phyloP scores from a whole-genome alignment of 2,113 vertebrate species.

The Chrysemys picta region DNA sequence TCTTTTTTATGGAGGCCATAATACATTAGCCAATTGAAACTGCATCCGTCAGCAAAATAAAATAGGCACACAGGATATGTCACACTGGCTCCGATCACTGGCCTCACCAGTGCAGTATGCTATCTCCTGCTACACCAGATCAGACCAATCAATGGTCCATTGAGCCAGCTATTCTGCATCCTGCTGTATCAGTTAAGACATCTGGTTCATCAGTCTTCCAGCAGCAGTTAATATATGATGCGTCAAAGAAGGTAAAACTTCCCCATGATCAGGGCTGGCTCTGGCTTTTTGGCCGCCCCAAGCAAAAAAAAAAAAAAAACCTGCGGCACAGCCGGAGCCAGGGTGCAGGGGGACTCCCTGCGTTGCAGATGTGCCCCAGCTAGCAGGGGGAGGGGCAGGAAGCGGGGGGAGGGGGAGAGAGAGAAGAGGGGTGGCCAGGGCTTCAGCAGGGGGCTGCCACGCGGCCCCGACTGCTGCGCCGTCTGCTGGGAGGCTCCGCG shows the following conservation, averaged over 20 bases:
- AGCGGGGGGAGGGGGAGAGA: too few species aligned
- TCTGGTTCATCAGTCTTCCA: neutral
- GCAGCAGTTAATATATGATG: too few species aligned
- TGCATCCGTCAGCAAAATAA: neutral
- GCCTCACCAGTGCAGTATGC: neutral
- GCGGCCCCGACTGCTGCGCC: too few species aligned
- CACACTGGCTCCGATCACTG: neutral
- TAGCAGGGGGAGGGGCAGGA: too few species aligned
- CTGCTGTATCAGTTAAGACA: neutral
- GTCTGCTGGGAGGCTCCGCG: too few species aligned
- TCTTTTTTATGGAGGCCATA: neutral
- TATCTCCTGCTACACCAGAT: neutral
- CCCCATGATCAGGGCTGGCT: neutral
- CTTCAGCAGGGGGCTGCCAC: too few species aligned
- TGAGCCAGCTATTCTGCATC: neutral
- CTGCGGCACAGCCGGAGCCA: too few species aligned
- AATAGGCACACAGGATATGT: accelerated
- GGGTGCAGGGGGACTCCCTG: too few species aligned
- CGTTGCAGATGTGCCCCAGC: too few species aligned
- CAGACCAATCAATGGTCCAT: neutral
- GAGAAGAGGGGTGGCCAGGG: too few species aligned
- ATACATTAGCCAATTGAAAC: neutral
- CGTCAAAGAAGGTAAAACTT: neutral
- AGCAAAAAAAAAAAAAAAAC: too few species aligned
- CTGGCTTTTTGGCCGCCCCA: too few species aligned